Conservation (phyloP, 2,888 invertebrate genomes). For the Exephanes ischioxanthus region DNA sequence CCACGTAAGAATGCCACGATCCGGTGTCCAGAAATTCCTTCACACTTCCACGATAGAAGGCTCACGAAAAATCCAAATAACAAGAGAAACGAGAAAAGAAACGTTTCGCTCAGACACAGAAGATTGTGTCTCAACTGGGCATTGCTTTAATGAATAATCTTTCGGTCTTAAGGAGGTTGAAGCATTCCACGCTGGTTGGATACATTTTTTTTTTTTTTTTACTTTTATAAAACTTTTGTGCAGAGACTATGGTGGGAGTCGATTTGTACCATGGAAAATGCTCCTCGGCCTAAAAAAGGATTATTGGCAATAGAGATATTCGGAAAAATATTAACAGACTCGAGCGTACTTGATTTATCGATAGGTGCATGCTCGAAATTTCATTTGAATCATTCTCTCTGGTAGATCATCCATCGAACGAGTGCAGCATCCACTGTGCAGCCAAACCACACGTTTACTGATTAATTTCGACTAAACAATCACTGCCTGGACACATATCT, state of each 20-base stretch:
- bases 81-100: background rate
- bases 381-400: background rate
- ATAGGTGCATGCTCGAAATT: background rate
- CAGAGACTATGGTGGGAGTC: too few relatives aligned
- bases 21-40: conserved; percentile 37
- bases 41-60: conserved; percentile 15
- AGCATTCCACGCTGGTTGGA: too few relatives aligned
- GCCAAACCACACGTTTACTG: conserved; percentile 2
- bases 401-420: background rate
- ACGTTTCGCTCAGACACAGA: background rate
- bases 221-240: too few relatives aligned
- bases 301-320: too few relatives aligned
- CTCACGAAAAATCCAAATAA: conserved; percentile 3
- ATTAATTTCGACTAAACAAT: background rate
- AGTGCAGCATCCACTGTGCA: background rate
- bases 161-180: too few relatives aligned
- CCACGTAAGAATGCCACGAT: conserved; percentile 37
- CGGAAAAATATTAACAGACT: too few relatives aligned
- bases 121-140: background rate
- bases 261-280: too few relatives aligned
- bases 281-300: too few relatives aligned
- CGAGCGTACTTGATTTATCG: background rate
- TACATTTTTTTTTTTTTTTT: too few relatives aligned
- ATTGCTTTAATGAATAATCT: background rate
- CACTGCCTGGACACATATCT: conserved; percentile 13